A percentile compares a stretch with the other conserved stretches of the same genome.
phyloP scores from a whole-genome alignment of 2,797 vertebrate species.

The Petrocephalus schoutedeni region DNA sequence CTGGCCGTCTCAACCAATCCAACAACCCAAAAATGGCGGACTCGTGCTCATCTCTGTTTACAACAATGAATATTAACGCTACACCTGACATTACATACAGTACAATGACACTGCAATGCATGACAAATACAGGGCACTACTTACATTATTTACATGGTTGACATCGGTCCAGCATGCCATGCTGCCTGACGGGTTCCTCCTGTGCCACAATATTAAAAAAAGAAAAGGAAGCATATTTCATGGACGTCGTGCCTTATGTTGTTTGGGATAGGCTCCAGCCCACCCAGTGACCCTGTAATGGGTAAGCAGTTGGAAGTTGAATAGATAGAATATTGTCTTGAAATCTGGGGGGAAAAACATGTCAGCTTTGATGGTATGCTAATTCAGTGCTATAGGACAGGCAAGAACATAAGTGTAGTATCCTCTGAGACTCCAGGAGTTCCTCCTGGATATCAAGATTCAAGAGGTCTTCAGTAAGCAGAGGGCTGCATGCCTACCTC shows the following conservation, averaged over 20 bases:
- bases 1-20: not conserved
- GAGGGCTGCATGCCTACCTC: not conserved
- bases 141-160: not conserved
- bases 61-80: not conserved
- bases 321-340: not conserved
- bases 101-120: not conserved
- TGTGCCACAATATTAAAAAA: not conserved
- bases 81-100: not conserved
- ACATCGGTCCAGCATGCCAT: not conserved
- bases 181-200: not conserved
- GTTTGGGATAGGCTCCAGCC: not conserved
- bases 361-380: not conserved
- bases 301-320: not conserved
- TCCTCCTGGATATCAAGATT: not conserved
- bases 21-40: not conserved
- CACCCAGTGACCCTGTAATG: not conserved
- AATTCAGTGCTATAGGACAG: not conserved
- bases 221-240: not conserved
- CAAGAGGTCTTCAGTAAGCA: not conserved
- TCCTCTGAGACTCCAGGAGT: not conserved
- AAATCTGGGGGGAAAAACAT: not conserved
- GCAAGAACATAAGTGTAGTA: not conserved
- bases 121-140: not conserved
- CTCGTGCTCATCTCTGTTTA: not conserved
- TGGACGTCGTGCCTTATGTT: not conserved